A percentile compares a stretch with the other conserved stretches of the same genome.
Evolutionary conservation across 2,113 vertebrate genomes (phyloP).

Genomic region (Phrynosoma platyrhinos): DNA sequence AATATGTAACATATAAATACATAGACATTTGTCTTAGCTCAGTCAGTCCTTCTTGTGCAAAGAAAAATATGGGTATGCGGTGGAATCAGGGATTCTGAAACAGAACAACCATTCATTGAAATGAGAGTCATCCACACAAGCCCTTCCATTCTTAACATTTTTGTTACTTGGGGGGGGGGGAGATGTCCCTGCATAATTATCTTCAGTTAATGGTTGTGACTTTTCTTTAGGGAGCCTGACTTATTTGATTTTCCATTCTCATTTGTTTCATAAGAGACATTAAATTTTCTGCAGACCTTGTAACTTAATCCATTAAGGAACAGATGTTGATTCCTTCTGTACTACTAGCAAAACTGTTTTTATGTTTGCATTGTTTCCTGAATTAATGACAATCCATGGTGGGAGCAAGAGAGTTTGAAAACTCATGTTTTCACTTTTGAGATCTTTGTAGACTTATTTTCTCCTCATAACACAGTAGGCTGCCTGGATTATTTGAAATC

Average conservation of each 20-base stretch:
- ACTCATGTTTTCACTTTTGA: neutral
- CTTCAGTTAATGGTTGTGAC: conserved; percentile 10
- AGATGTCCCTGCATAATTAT: neutral
- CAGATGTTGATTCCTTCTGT: conserved; percentile 36
- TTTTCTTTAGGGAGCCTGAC: conserved; percentile 37
- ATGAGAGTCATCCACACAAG: conserved; percentile 13
- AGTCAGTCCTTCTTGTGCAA: neutral
- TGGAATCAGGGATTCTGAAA: neutral
- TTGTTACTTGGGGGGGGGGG: neutral
- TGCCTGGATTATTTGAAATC: conserved; percentile 4
- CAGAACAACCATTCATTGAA: neutral
- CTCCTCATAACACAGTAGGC: neutral
- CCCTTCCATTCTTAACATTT: neutral
- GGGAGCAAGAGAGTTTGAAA: neutral
- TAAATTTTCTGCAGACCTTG: conserved; percentile 41
- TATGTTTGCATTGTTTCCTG: neutral
- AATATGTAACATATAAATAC: neutral
- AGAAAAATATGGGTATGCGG: no score
- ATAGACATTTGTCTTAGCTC: neutral
- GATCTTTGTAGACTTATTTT: neutral
- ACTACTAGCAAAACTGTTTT: conserved; percentile 20
- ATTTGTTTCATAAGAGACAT: conserved; percentile 33
- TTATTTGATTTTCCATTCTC: conserved; percentile 40
- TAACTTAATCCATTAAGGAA: conserved; percentile 46
- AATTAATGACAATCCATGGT: neutral